Conservation (phyloP, 2,797 vertebrate genomes). For the Sebastes steindachneri region DNA sequence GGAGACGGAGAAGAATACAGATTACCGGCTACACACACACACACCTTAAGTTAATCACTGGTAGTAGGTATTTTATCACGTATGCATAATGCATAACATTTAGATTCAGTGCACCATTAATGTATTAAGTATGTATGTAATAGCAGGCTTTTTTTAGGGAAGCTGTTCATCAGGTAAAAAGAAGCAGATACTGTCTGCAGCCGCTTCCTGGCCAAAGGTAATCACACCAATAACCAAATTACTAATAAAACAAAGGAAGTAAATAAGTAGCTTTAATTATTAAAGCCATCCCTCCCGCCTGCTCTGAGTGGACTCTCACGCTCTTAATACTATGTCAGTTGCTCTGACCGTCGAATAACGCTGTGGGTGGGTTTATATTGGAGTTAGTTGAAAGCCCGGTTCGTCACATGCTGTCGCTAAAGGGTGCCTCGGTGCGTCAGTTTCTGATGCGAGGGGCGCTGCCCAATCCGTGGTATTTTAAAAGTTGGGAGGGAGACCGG, state of each 20-base stretch:
- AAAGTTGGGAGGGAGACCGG: too few species aligned
- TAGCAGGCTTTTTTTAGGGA: background rate
- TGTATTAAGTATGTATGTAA: background rate
- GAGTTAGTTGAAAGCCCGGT: too few species aligned
- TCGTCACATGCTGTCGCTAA: too few species aligned
- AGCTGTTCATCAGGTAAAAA: background rate
- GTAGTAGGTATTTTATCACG: background rate
- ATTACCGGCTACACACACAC: conserved; percentile 23
- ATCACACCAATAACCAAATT: background rate
- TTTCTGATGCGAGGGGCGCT: too few species aligned
- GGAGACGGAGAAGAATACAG: conserved; percentile 50
- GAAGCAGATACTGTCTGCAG: background rate
- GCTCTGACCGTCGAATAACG: too few species aligned
- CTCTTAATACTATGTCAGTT: too few species aligned
- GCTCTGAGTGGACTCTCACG: too few species aligned
- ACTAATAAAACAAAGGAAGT: background rate
- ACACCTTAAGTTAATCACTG: background rate
- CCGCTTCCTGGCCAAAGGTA: background rate
- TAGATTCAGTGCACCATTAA: background rate
- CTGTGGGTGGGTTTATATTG: too few species aligned
- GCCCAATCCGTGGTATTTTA: too few species aligned
- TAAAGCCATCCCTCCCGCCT: too few species aligned
- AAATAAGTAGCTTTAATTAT: background rate
- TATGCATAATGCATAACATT: background rate
- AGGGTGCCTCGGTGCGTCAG: too few species aligned